Conservation (phyloP, 2,888 invertebrate species). For the Pristionchus japonicus region DNA sequence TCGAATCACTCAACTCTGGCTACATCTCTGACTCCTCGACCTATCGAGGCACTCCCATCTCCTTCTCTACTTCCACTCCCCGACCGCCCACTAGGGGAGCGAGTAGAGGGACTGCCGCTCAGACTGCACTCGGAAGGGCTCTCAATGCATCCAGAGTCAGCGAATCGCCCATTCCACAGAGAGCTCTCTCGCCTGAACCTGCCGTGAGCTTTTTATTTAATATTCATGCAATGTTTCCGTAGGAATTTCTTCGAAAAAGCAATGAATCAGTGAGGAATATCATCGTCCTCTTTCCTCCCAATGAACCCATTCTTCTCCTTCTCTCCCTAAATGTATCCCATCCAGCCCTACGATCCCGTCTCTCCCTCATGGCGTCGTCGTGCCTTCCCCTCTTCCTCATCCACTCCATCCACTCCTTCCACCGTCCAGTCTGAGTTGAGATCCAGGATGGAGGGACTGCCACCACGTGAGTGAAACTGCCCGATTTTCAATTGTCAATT, state of each 20-base stretch:
- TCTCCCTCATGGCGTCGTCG: slow-evolving; percentile 41
- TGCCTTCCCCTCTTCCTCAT: neutral
- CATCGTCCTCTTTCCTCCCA: no score
- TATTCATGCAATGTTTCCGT: neutral
- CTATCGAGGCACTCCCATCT: slow-evolving; percentile 26
- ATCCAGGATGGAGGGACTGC: neutral
- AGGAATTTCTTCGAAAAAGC: neutral
- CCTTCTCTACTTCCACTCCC: neutral
- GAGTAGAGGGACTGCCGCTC: neutral
- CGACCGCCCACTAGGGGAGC: neutral
- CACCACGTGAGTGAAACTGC: neutral
- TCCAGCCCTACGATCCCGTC: neutral
- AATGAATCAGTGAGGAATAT: neutral
- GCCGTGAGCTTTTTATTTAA: neutral
- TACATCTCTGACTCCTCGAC: slow-evolving; percentile 37
- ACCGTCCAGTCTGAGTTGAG: slow-evolving; percentile 22
- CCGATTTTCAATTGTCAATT: no score
- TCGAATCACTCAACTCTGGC: slow-evolving; percentile 32
- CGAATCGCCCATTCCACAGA: slow-evolving; percentile 2
- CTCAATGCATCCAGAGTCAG: neutral
- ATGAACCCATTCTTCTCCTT: neutral
- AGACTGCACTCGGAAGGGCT: slow-evolving; percentile 7
- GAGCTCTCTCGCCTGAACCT: neutral
- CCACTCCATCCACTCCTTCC: slow-evolving; percentile 17
- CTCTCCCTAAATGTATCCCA: no score